Percentiles rank a stretch among this genome's conserved stretches.
phyloP scores from a whole-genome alignment of 2,888 invertebrate genomes.

The Smittia aterrima region DNA sequence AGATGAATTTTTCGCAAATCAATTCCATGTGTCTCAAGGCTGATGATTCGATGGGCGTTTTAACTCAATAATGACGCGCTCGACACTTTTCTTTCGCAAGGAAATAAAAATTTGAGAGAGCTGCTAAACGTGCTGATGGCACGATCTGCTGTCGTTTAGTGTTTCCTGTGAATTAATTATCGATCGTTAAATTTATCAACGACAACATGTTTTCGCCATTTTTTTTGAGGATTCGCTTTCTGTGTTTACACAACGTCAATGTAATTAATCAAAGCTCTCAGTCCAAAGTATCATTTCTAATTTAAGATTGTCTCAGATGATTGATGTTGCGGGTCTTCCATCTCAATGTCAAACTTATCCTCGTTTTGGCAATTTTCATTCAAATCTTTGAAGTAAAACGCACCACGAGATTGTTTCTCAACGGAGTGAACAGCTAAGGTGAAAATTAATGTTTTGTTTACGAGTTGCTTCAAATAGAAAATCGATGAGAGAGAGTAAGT shows the following conservation, averaged over 20 bases:
- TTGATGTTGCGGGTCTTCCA: not conserved
- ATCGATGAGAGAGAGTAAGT: too few relatives aligned
- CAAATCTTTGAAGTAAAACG: not conserved
- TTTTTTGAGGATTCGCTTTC: too few relatives aligned
- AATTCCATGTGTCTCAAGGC: constrained; percentile 17
- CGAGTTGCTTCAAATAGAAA: not conserved
- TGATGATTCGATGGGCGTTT: too few relatives aligned
- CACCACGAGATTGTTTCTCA: not conserved
- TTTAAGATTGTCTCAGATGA: not conserved
- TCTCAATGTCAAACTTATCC: too few relatives aligned
- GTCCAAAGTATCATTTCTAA: not conserved
- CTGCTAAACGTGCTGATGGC: too few relatives aligned
- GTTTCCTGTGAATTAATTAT: not conserved
- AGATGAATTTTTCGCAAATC: not conserved
- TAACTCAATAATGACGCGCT: too few relatives aligned
- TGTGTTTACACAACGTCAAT: not conserved
- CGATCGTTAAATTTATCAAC: not conserved
- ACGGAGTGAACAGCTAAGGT: not conserved
- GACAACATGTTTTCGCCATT: too few relatives aligned
- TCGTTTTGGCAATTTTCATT: too few relatives aligned
- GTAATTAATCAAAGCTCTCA: not conserved
- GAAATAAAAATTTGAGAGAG: not conserved
- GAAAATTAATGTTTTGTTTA: constrained; percentile 31
- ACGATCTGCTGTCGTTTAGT: not conserved
- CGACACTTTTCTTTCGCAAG: not conserved